Evolutionary conservation across 2,888 invertebrate genomes (phyloP), one percentile per base, ranked within the genome.

Genomic region (Priocnemis perturbator): DNA sequence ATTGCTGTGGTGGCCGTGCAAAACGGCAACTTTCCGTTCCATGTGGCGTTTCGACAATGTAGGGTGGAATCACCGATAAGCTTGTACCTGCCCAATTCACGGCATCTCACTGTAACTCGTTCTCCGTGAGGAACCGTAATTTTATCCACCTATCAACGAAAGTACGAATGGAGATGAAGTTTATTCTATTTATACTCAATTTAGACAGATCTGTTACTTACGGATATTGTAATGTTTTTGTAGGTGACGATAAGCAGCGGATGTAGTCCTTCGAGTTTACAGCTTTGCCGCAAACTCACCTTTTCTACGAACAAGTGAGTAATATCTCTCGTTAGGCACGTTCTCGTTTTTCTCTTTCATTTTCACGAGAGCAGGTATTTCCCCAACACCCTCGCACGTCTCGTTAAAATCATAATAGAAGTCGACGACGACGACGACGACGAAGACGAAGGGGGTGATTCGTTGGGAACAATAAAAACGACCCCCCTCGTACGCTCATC

Each of bases 1-100:
- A 97, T 91, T 48, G 95, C 90, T 0, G 95, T 95, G 30, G 97
- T 97, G n/a, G 96, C 95, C 44, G 95, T 94, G 86, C 97, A 97
- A 71, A 94, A 93, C 0, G 97, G 96, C 85, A 95, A 90, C 76
- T 93, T 93, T 0, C 94, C 93, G 23, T 92, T 92, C 96, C 97
- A 97, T 61, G 92, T 92, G 1, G 96, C 96, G 85, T 97, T 96
- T 79, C 94, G 94, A 87, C 97, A 97, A 44, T 93, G 91, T 47
- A 96, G 90, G 62, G 92, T 90, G n/a, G 94, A 91, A 61, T 95
- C 95, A 23, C 97, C 97, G 71, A 94, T 91, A 79, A 96, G 91
- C 90, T 96, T 96, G 90, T 96, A 96, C 82, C 95, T 91, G 37
- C 97, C 96, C 78, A 96, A 91, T 84, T 95, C 94, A 65, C 93